Base-by-base conservation (phyloP, 2,888 invertebrate species). In the Tetranychus piercei region DNA sequence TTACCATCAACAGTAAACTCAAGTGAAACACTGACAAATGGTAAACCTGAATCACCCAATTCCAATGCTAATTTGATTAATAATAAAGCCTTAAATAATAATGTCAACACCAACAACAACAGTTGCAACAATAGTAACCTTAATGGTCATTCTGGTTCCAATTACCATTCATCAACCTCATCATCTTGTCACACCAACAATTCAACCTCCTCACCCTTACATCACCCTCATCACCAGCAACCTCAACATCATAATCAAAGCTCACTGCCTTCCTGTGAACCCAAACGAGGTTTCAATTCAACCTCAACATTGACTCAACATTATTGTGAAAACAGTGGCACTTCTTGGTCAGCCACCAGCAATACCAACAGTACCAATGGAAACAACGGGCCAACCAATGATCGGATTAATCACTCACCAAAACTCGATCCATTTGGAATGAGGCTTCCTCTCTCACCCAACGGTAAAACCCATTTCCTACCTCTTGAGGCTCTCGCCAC, bases 401-500 rank as follows among this genome's bases (percentile, higher is more conserved):
- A 15, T 3, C 9, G 55, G 55, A 55, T 6, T 55, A 55, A 15
- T 15, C 55, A 55, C 15, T 6, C 55, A 55, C 55, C 55, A 15
- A 55, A 55, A 15, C 55, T 55, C 15, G 83, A 84, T 78, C 81
- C 82, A 55, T 82, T 82, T 78, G 83, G 84, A 6, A 82, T 82
- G 71, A 80, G 85, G 73, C 82, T 86, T 72, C 86, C 86, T 1
- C 84, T 87, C 79, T 85, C 86, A 6, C 85, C 87, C 44, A 84
- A 85, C 80, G 87, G 87, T 87, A 79, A 55, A 55, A 15, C 9
- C 15, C 80, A 76, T 20, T 8, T 23, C 23, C 77, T 71, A 72
- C 64, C 75, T 67, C 44, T 74, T 77, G 77, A n/a, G 15, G 20
- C 34, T 34, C 4, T 34, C 3, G 5, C 34, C 34, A 15, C 55